Base-by-base conservation (phyloP, 2,888 invertebrate species). In the Agonopterix heracliana region DNA sequence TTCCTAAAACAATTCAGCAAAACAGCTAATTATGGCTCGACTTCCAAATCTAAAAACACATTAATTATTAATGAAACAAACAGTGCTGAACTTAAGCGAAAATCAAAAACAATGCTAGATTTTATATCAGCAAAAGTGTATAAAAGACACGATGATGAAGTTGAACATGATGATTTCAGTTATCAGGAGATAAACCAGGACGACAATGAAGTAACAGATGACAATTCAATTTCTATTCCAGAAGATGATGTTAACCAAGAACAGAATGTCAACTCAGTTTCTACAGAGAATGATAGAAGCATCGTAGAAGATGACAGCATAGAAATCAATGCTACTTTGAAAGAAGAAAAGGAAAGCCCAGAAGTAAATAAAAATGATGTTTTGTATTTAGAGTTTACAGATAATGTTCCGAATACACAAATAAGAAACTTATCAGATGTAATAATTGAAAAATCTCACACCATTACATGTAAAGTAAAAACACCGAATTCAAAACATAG, bases 1-100 rank as follows among this genome's bases (percentile, higher is more conserved):
- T 88, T 90, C 66, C 64, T 90, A 48, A 73, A 81, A 58, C 72
- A 78, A 54, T 84, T 83, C 66, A 74, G 70, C 47, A 74, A 59
- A 34, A 76, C 78, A 60, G 51, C 56, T 11, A 65, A 61, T 54
- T 46, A 26, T 47, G 48, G 46, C 35, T 46, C 44, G 36, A 59
- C 58, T 46, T 42, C 47, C 11, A 12, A 59, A 40, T 43, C 53
- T 8, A 46, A 47, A 49, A 56, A 60, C 44, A 56, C 26, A 26
- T 26, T 5, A 5, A 26, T 5, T 17, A 2, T 17, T 3, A 41
- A 13, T 41, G 38, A 38, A 38, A 38, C 9, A 38, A 38, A 38
- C 38, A n/a, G 5, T 38, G 55, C 57, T 40, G 85, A 86, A 56
- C 78, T 83, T 54, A 83, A 89, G 60, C 67, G 90, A 41, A 79